A percentile compares a stretch with the other conserved stretches of the same genome.
Conservation (phyloP, 2,113 vertebrate genomes). For the Bettongia penicillata region DNA sequence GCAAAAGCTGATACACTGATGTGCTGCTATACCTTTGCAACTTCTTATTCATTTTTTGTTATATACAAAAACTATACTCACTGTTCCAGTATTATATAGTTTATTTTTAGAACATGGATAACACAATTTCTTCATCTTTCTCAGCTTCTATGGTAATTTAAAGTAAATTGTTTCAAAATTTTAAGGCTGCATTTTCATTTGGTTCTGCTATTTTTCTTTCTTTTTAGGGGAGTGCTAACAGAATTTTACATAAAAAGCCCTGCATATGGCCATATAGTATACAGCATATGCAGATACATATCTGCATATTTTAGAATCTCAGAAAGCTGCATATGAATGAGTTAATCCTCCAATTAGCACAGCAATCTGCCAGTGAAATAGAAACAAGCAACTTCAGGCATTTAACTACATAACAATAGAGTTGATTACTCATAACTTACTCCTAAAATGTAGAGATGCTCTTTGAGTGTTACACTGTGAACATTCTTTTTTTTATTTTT, state of each 20-base stretch:
- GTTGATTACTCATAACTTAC: not conserved
- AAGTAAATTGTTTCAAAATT: not conserved
- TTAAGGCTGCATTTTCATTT: not conserved
- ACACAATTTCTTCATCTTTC: not conserved
- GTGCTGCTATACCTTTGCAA: not conserved
- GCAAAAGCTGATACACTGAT: not conserved
- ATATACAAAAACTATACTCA: not conserved
- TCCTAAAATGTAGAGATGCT: not conserved
- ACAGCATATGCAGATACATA: not conserved
- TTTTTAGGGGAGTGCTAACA: not conserved
- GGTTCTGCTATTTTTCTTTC: not conserved
- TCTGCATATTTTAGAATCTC: not conserved
- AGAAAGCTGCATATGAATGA: not conserved
- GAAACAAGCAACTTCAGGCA: not conserved
- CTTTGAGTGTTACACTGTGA: not conserved
- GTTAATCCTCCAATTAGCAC: not conserved
- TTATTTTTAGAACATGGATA: not conserved
- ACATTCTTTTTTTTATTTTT: not conserved
- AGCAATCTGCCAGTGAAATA: not conserved
- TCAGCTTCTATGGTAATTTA: not conserved
- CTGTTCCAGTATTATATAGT: not conserved
- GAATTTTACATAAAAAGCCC: not conserved
- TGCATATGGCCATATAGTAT: not conserved
- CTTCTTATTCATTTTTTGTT: not conserved
- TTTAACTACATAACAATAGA: not conserved